Evolutionary conservation across 2,888 invertebrate species (phyloP).

Genomic region (Scaptomyza flava): DNA sequence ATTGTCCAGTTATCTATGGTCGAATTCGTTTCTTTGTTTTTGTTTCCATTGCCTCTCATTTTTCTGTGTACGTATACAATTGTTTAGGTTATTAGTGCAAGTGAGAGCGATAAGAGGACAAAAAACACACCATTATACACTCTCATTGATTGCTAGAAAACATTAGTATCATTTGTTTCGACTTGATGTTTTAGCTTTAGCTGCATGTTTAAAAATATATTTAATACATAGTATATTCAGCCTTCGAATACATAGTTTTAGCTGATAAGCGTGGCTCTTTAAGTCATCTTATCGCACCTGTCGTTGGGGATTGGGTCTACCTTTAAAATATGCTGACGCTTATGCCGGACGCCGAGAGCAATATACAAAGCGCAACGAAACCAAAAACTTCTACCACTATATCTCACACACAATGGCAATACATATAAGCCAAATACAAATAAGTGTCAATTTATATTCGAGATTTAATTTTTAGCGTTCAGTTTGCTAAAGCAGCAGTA

Average conservation of each 20-base stretch:
- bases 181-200: background rate
- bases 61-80: conserved; percentile 62
- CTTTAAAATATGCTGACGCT: conserved; percentile 67
- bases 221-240: conserved; percentile 1
- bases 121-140: conserved; percentile 19
- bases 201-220: conserved; percentile 10
- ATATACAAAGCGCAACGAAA: conserved; percentile 62
- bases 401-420: conserved; percentile 34
- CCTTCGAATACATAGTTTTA: conserved; percentile 1
- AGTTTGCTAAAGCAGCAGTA: conserved; percentile 46
- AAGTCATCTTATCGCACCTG: conserved; percentile 46
- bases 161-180: background rate
- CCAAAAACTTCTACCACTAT: conserved; percentile 32
- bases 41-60: conserved; percentile 5
- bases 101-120: conserved; percentile 53
- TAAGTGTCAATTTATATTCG: conserved; percentile 63
- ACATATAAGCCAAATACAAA: conserved; percentile 60
- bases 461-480: conserved; percentile 47
- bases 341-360: conserved; percentile 22
- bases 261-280: conserved; percentile 42
- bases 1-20: conserved; percentile 26
- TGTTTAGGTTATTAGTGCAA: conserved; percentile 41
- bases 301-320: conserved; percentile 18
- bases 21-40: conserved; percentile 4
- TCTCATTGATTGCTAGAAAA: conserved; percentile 15